phyloP scores from a whole-genome alignment of 1,140 invertebrate genomes.

The Drosophila ercepeae region DNA sequence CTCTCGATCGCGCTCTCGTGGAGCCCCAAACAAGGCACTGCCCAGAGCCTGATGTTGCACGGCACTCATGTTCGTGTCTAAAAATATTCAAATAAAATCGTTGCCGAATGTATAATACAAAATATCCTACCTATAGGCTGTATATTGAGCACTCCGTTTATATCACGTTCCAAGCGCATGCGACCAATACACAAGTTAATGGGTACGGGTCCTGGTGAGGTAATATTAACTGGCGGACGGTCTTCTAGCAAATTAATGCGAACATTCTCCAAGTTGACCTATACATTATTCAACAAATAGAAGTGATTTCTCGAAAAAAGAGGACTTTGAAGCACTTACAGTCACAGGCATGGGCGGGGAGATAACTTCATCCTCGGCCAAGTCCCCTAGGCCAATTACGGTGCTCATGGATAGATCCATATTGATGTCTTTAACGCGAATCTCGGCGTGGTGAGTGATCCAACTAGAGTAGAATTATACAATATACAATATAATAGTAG shows the following conservation, averaged over 20 bases:
- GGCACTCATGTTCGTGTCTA: slow-evolving; percentile 62
- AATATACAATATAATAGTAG: neutral
- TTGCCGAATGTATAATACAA: neutral
- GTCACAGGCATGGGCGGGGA: slow-evolving; percentile 90
- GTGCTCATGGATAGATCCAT: slow-evolving; percentile 92
- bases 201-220: slow-evolving; percentile 91
- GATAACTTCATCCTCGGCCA: slow-evolving; percentile 94
- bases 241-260: slow-evolving; percentile 91
- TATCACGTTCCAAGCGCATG: slow-evolving; percentile 88
- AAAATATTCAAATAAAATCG: neutral
- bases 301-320: neutral
- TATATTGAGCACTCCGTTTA: slow-evolving; percentile 89
- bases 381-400: slow-evolving; percentile 90
- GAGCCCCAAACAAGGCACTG: slow-evolving; percentile 53
- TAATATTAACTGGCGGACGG: slow-evolving; percentile 90
- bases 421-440: slow-evolving; percentile 88
- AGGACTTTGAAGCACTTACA: slow-evolving; percentile 84
- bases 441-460: slow-evolving; percentile 86
- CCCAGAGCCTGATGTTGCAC: slow-evolving; percentile 46
- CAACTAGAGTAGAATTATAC: slow-evolving; percentile 57
- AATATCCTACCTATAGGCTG: slow-evolving; percentile 84
- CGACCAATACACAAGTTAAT: slow-evolving; percentile 90
- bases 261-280: slow-evolving; percentile 89
- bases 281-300: slow-evolving; percentile 39
- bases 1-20: slow-evolving; percentile 84